phyloP scores from a whole-genome alignment of 64 coral and sea anemone species.

The Platygyra sinensis region DNA sequence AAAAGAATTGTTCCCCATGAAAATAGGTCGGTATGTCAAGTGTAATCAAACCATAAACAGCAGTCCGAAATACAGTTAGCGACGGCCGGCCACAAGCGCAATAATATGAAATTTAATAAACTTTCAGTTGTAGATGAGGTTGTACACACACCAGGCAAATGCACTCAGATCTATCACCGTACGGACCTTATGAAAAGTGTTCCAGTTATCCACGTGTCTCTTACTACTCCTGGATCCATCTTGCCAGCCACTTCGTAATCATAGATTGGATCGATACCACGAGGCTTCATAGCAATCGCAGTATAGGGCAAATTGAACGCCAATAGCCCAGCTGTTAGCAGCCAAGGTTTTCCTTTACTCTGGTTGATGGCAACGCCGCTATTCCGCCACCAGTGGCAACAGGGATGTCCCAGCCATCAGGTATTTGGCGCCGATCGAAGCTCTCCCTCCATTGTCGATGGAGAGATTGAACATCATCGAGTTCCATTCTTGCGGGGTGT shows the following conservation, averaged over 20 bases:
- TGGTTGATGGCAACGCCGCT: slow-evolving; percentile 40
- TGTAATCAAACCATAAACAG: too few relatives aligned
- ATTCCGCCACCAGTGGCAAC: slow-evolving; percentile 48
- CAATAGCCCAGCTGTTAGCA: slow-evolving; percentile 35
- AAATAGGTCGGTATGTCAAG: too few relatives aligned
- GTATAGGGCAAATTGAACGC: slow-evolving; percentile 59
- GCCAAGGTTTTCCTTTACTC: slow-evolving; percentile 47
- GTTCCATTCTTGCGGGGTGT: slow-evolving; percentile 61
- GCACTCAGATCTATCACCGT: slow-evolving; percentile 51
- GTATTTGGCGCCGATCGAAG: slow-evolving; percentile 44
- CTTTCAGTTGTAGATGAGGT: slow-evolving; percentile 44
- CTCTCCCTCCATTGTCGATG: slow-evolving; percentile 39
- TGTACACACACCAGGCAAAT: slow-evolving; percentile 47
- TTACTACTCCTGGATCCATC: slow-evolving; percentile 33
- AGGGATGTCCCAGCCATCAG: slow-evolving; percentile 56
- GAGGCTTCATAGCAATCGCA: slow-evolving; percentile 30
- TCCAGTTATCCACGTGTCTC: slow-evolving; percentile 60
- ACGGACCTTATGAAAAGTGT: slow-evolving; percentile 40
- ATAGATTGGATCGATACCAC: slow-evolving; percentile 34
- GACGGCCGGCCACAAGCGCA: too few relatives aligned
- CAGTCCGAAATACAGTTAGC: too few relatives aligned
- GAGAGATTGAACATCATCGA: slow-evolving; percentile 39
- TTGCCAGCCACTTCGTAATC: slow-evolving; percentile 42
- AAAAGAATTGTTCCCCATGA: too few relatives aligned
- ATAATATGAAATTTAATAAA: too few relatives aligned